These are phyloP conservation scores for Lutraria lutraria DNA, from an alignment of 2,888 invertebrate genomes.

Conservation along the genomic window DNA sequence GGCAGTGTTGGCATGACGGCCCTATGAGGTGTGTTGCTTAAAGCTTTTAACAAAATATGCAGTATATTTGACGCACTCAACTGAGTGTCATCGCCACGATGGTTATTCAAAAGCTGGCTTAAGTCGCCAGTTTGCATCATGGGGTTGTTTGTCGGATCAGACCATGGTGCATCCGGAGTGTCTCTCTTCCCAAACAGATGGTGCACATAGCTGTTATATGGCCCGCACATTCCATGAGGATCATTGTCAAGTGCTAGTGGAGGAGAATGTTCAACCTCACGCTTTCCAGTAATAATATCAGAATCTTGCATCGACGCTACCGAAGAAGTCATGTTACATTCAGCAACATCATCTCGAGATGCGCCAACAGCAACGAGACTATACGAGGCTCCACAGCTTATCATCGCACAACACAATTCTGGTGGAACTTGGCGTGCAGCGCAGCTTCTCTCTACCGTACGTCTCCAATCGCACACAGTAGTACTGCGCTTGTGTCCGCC, in stretches of 20 bases:
- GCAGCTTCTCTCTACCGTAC: slow-evolving; percentile 19
- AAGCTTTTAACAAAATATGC: neutral
- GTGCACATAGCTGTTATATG: too few relatives aligned
- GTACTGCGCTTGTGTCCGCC: neutral
- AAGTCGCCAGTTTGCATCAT: neutral
- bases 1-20: neutral
- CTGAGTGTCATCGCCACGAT: neutral
- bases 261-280: neutral
- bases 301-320: neutral
- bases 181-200: neutral
- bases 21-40: neutral
- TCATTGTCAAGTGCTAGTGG: neutral
- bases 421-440: slow-evolving; percentile 40
- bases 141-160: neutral
- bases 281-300: neutral
- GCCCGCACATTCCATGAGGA: neutral
- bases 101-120: neutral
- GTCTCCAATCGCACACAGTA: slow-evolving; percentile 45
- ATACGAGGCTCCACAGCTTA: slow-evolving; percentile 44
- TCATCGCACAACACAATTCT: slow-evolving; percentile 52
- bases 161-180: neutral
- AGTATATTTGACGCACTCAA: neutral
- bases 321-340: slow-evolving; percentile 38
- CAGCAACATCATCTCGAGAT: neutral
- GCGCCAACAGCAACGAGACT: slow-evolving; percentile 26